Percentiles rank a stretch among this genome's conserved stretches.
Conservation (phyloP, 2,888 invertebrate genomes). For the Caenorhabditis wallacei region DNA sequence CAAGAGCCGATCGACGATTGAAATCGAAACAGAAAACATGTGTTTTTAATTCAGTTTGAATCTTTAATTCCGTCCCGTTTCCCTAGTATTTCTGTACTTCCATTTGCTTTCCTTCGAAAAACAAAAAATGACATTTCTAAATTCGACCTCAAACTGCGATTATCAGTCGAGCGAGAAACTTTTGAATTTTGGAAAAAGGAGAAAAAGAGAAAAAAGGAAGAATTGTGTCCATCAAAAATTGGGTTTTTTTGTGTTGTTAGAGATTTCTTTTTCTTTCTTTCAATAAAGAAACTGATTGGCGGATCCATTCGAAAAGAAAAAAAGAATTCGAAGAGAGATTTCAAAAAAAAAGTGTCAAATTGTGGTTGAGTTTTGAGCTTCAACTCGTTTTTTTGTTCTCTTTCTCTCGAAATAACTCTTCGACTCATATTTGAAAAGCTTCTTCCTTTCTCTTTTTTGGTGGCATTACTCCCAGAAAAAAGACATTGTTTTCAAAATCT, state of each 20-base stretch:
- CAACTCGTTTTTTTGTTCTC: slow-evolving; percentile 5
- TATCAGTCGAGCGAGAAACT: slow-evolving; percentile 41
- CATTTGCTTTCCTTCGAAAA: not conserved
- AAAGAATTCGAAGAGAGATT: slow-evolving; percentile 4
- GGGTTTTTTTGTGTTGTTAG: slow-evolving; percentile 6
- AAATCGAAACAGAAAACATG: slow-evolving; percentile 15
- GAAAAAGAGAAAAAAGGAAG: slow-evolving; percentile 5
- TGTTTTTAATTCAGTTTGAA: slow-evolving; percentile 29
- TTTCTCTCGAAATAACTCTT: slow-evolving; percentile 54
- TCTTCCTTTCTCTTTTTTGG: not conserved
- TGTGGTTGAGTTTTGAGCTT: slow-evolving; percentile 11
- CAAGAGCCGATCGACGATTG: slow-evolving; percentile 9
- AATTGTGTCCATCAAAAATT: slow-evolving; percentile 25
- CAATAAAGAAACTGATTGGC: slow-evolving; percentile 18
- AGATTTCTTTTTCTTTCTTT: slow-evolving; percentile 1
- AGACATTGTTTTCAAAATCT: slow-evolving; percentile 54
- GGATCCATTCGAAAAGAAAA: slow-evolving; percentile 11
- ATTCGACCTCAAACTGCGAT: slow-evolving; percentile 50
- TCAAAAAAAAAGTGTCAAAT: slow-evolving; percentile 54
- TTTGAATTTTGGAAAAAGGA: not conserved
- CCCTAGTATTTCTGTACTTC: not conserved
- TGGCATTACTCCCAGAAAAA: slow-evolving; percentile 8
- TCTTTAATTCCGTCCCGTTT: not conserved
- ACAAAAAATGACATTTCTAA: not conserved
- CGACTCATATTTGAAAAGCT: slow-evolving; percentile 44